Conservation (phyloP, 2,888 invertebrate genomes). For the Noctua pronuba region DNA sequence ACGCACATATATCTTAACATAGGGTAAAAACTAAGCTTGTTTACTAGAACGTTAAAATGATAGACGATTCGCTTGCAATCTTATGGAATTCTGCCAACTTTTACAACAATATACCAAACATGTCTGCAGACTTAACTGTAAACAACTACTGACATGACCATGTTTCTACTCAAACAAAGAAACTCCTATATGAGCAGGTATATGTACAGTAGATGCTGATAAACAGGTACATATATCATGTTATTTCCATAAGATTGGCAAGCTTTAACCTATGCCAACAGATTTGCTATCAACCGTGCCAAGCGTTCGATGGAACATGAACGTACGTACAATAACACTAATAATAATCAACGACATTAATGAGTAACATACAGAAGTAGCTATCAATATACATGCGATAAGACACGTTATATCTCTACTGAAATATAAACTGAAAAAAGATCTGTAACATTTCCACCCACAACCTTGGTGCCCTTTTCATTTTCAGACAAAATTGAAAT, state of each 20-base stretch:
- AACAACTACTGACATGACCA: slow-evolving; percentile 30
- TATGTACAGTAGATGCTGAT: slow-evolving; percentile 9
- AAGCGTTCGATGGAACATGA: slow-evolving; percentile 32
- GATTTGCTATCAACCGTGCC: slow-evolving; percentile 45
- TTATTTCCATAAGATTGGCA: slow-evolving; percentile 38
- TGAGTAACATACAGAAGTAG: not conserved
- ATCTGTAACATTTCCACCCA: not conserved
- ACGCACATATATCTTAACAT: not conserved
- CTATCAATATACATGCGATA: not conserved
- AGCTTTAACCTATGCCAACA: slow-evolving; percentile 52
- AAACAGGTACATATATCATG: slow-evolving; percentile 31
- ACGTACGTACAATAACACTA: slow-evolving; percentile 5
- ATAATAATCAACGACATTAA: slow-evolving; percentile 16
- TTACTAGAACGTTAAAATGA: slow-evolving; percentile 30
- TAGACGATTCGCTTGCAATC: slow-evolving; percentile 34
- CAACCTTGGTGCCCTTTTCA: not conserved
- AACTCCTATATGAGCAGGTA: slow-evolving; percentile 13
- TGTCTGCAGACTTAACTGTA: slow-evolving; percentile 18
- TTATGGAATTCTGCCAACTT: slow-evolving; percentile 39
- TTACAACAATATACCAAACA: slow-evolving; percentile 20
- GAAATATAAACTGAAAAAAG: slow-evolving; percentile 7
- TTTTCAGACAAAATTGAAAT: slow-evolving; percentile 8
- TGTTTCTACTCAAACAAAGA: slow-evolving; percentile 34
- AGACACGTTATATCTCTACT: not conserved
- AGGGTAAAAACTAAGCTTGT: slow-evolving; percentile 16